phyloP scores from a whole-genome alignment of 1,140 invertebrate species.

The Drosophila ogumai region DNA sequence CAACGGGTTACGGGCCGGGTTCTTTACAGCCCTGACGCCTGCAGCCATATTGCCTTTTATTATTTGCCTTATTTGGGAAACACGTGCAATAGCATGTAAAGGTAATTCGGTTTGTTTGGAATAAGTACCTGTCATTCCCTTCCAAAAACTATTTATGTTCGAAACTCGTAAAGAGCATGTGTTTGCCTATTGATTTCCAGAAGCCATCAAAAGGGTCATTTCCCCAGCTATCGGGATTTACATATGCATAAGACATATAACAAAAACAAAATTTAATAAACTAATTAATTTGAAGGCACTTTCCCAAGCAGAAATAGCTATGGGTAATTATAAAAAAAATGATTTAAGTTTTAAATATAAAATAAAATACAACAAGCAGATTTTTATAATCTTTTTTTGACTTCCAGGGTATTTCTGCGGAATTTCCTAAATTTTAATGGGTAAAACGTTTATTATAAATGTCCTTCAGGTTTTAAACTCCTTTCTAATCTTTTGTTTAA shows the following conservation, averaged over 20 bases:
- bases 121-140: slow-evolving; percentile 29
- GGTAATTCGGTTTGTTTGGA: slow-evolving; percentile 25
- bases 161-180: slow-evolving; percentile 7
- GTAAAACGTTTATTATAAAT: not conserved
- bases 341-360: no score
- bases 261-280: not conserved
- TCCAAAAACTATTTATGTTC: slow-evolving; percentile 5
- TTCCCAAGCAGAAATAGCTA: no score
- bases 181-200: slow-evolving; percentile 14
- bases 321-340: no score
- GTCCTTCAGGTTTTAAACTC: not conserved
- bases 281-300: rapidly evolving
- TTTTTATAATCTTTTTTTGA: not conserved
- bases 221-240: not conserved
- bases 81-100: slow-evolving; percentile 27
- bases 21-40: slow-evolving; percentile 39
- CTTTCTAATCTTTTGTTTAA: slow-evolving; percentile 21
- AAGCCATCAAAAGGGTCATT: not conserved
- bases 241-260: no score
- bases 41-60: slow-evolving; percentile 18
- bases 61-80: slow-evolving; percentile 34
- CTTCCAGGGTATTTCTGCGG: not conserved
- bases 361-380: no score
- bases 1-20: slow-evolving; percentile 14
- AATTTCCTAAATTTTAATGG: not conserved